Evolutionary conservation across 2,113 vertebrate species (phyloP), one percentile per base, ranked within the genome.

Genomic region (Epinephelus moara): DNA sequence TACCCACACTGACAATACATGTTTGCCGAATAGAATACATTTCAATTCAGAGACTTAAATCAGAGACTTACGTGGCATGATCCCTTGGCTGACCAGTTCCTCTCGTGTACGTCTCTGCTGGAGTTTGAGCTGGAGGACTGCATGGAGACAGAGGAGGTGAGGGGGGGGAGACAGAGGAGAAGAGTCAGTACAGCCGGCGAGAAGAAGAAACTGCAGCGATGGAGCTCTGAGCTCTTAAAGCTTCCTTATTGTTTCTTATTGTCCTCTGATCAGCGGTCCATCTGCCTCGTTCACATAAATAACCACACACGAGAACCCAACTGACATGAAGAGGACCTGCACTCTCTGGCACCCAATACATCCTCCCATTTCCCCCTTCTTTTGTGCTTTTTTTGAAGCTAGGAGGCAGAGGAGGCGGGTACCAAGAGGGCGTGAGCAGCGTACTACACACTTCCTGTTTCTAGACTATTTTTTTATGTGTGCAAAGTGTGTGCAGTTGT

Each of bases 21-120:
- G 27, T 63, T 59, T 60, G 23, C 61, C 49, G 55, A 25, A 19
- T 0, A 33, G 9, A 1, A 37, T 1, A 21, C 3, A 50, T 71
- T n/a, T 23, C 13, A 62, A 61, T 25, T 50, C 21, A 27, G 23
- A 23, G 23, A 62, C 45, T 72, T 13, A 10, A 78, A 68, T 6
- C 3, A 0, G 4, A 70, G 83, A 99, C 98, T 99, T 96, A 99
- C 98, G 98, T 91, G 98, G 98, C 98, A 99, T 99, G 97, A 99
- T 99, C 96, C 98, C 98, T 95, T 99, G 98, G 95, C 97, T 99
- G 95, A 98, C 98, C 92, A 99, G 95, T 86, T 99, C 98, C 91
- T 99, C 98, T 81, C 98, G 95, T 0, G 98, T 99, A 83, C 98
- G 96, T 91, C 98, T 96, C 95, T 99, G 98, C 95, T 99, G 98